Conservation (phyloP, 2,888 invertebrate genomes). For the Lycia hirtaria region DNA sequence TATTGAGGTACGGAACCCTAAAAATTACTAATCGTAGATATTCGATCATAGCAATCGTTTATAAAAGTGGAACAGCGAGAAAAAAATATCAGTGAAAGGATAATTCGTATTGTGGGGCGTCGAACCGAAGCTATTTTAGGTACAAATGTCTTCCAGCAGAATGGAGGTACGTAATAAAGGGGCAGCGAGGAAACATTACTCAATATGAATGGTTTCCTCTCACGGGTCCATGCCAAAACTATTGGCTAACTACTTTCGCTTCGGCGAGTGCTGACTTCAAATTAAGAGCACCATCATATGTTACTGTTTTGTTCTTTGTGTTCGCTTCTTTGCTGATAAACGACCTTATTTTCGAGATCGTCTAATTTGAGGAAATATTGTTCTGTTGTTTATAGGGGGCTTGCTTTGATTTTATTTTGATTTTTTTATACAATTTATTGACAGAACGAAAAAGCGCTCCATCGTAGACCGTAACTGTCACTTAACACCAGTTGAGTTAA, state of each 20-base stretch:
- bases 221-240: constrained; percentile 65
- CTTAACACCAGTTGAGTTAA: no score
- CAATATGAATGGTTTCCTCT: constrained; percentile 76
- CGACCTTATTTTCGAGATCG: constrained; percentile 15
- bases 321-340: constrained; percentile 27
- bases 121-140: constrained; percentile 58
- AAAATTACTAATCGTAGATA: no score
- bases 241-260: constrained; percentile 65
- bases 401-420: background rate
- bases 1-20: no score
- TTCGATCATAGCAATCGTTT: no score
- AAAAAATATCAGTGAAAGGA: constrained; percentile 45
- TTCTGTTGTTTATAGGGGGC: constrained; percentile 13
- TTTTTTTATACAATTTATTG: no score
- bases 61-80: constrained; percentile 24
- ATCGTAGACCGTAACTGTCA: no score
- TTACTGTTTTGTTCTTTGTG: constrained; percentile 39
- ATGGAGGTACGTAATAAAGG: constrained; percentile 64
- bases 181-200: constrained; percentile 72
- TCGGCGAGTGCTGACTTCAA: constrained; percentile 54
- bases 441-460: no score
- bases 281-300: constrained; percentile 53
- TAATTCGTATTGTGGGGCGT: constrained; percentile 56
- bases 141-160: constrained; percentile 63
- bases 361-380: constrained; percentile 6